phyloP scores from a whole-genome alignment of 2,888 invertebrate genomes.

The Cenopis cana region DNA sequence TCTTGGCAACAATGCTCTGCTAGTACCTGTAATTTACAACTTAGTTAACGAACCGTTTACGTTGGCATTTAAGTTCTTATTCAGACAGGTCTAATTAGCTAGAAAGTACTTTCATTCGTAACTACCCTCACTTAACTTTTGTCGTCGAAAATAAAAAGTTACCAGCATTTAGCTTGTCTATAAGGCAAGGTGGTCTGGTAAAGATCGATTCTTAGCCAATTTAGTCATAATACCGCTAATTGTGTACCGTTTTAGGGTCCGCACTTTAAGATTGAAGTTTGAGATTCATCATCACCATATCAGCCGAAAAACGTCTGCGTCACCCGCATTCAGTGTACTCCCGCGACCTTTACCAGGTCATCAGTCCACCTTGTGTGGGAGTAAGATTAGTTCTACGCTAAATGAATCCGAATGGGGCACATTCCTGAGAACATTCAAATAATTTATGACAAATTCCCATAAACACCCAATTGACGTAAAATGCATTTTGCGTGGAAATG shows the following conservation, averaged over 20 bases:
- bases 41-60: constrained; percentile 10
- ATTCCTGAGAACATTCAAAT: constrained; percentile 10
- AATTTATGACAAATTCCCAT: constrained; percentile 18
- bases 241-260: too few species aligned
- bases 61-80: constrained; percentile 17
- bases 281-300: too few species aligned
- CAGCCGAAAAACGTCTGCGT: too few species aligned
- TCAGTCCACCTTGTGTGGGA: too few species aligned
- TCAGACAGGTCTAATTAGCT: constrained; percentile 20
- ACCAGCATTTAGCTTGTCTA: neutral
- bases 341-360: too few species aligned
- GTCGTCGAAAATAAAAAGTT: neutral
- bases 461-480: constrained; percentile 32
- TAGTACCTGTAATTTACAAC: constrained; percentile 13
- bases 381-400: too few species aligned
- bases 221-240: too few species aligned
- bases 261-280: too few species aligned
- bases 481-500: constrained; percentile 20
- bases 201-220: too few species aligned
- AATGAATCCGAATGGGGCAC: neutral
- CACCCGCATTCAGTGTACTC: too few species aligned
- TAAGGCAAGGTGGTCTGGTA: too few species aligned
- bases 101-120: constrained; percentile 6
- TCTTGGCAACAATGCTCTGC: constrained; percentile 14
- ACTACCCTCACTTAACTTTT: constrained; percentile 11